A percentile compares a stretch with the other conserved stretches of the same genome.
These are phyloP conservation scores for Strix aluco DNA, from an alignment of 2,113 vertebrate species.

Conservation along the genomic window DNA sequence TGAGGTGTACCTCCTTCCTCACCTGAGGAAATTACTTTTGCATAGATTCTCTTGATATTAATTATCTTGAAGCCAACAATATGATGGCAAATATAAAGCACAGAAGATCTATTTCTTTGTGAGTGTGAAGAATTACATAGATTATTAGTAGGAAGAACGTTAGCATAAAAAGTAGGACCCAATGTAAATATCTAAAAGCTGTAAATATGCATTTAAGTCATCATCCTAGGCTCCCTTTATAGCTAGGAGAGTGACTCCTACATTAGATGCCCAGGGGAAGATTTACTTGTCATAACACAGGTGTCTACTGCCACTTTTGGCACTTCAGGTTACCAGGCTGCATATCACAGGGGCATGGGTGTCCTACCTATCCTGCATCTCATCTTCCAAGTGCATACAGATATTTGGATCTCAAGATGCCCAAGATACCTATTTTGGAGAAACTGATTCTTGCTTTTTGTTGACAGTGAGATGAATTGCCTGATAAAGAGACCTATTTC, in stretches of 20 bases:
- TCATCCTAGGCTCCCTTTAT: background rate
- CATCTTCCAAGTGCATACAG: background rate
- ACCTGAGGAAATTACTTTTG: background rate
- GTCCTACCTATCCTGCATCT: background rate
- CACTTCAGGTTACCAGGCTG: background rate
- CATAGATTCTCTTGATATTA: background rate
- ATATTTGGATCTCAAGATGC: background rate
- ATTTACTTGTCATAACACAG: background rate
- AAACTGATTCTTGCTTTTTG: background rate
- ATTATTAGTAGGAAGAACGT: background rate
- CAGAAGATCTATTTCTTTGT: background rate
- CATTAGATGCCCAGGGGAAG: background rate
- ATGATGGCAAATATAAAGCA: background rate
- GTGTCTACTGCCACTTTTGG: background rate
- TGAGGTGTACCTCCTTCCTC: too few relatives aligned
- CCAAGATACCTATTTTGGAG: background rate
- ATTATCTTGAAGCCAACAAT: background rate
- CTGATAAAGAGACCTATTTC: background rate
- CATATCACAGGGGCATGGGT: background rate
- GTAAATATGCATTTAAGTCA: background rate
- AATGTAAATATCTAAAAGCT: background rate
- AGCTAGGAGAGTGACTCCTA: background rate
- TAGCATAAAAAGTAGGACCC: background rate
- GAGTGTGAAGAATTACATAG: background rate
- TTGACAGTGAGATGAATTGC: background rate